Evolutionary conservation across 2,888 invertebrate species (phyloP).

Genomic region (Caenorhabditis becei): DNA sequence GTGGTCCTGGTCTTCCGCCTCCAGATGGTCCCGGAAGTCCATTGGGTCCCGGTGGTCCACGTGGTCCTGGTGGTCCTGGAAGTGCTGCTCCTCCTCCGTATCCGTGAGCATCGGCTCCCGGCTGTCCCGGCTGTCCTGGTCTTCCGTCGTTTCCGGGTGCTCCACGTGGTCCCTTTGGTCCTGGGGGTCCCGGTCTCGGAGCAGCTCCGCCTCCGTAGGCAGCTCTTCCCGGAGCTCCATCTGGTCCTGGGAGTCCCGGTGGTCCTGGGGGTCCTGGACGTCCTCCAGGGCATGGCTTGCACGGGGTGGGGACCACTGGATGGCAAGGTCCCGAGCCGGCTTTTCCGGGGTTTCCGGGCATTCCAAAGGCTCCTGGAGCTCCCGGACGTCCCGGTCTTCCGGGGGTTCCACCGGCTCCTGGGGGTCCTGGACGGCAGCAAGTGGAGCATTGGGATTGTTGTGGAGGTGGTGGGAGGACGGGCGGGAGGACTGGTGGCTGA

Average conservation of each 20-base stretch:
- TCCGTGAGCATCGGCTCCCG: constrained; percentile 60
- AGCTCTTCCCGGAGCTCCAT: constrained; percentile 64
- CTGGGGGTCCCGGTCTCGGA: constrained; percentile 59
- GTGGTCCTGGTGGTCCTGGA: constrained; percentile 67
- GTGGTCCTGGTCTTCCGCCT: constrained; percentile 51
- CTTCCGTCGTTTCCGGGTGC: constrained; percentile 56
- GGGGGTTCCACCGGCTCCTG: constrained; percentile 71
- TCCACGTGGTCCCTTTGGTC: constrained; percentile 51
- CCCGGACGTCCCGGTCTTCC: constrained; percentile 75
- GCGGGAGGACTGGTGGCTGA: constrained; percentile 25
- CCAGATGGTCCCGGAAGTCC: constrained; percentile 62
- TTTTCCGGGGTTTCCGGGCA: constrained; percentile 76
- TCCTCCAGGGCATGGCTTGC: constrained; percentile 76
- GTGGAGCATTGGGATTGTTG: constrained; percentile 54
- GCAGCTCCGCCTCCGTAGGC: constrained; percentile 45
- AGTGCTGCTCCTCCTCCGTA: constrained; percentile 58
- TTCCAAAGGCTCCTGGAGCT: constrained; percentile 75
- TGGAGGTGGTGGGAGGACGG: constrained; percentile 13
- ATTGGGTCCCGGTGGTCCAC: constrained; percentile 59
- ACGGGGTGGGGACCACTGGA: constrained; percentile 77
- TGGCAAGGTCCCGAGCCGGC: constrained; percentile 64
- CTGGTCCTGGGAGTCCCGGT: constrained; percentile 64
- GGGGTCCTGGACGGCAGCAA: constrained; percentile 76
- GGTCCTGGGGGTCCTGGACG: constrained; percentile 59
- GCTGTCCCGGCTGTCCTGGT: constrained; percentile 58